Evolutionary conservation across 2,888 invertebrate species (phyloP), one percentile per base, ranked within the genome.

Genomic region (Epiblema foenella): DNA sequence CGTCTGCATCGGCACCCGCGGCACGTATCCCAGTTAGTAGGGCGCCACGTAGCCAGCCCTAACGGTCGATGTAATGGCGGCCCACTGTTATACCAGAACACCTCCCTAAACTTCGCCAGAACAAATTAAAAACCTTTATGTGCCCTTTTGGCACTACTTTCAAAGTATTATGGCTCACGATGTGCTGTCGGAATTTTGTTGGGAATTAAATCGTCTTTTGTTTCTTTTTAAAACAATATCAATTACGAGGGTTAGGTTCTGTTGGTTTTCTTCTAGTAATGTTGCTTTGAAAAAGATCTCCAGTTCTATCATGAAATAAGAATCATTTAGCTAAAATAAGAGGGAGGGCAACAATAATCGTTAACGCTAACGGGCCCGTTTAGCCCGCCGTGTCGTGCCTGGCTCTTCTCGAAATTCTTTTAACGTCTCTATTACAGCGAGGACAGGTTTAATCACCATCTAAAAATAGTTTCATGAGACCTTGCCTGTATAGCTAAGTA

Each of bases 91-190:
- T 87, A 84, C 85, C 86, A 78, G 78, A 81, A 88, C 80, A 74
- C 70, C 77, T 81, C 79, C 78, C 80, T 79, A 82, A 84, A 83
- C 85, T 87, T 83, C 81, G 79, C 82, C 82, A 81, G 84, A 86
- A 85, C 86, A 89, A 92, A 92, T 91, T 90, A 91, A 91, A 91
- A 91, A 90, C 85, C 85, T 85, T 85, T 85, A 87, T 81, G 81
- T 78, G 71, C 77, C 74, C 76, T 78, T 80, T 77, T 78, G 77
- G 75, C 78, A 78, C 79, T 81, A 82, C 76, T 81, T 80, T 77
- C 80, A 76, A 77, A 79, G 77, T 75, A 75, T 78, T 76, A 81
- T 77, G 75, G 76, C 75, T 66, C 73, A 77, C 76, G 78, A 75
- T 76, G 76, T 42, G 69, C 63, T 39, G 67, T 12, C 24, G 63